A percentile compares a stretch with the other conserved stretches of the same genome.
phyloP scores from a whole-genome alignment of 2,113 vertebrate species.

The Aplodontia rufa region DNA sequence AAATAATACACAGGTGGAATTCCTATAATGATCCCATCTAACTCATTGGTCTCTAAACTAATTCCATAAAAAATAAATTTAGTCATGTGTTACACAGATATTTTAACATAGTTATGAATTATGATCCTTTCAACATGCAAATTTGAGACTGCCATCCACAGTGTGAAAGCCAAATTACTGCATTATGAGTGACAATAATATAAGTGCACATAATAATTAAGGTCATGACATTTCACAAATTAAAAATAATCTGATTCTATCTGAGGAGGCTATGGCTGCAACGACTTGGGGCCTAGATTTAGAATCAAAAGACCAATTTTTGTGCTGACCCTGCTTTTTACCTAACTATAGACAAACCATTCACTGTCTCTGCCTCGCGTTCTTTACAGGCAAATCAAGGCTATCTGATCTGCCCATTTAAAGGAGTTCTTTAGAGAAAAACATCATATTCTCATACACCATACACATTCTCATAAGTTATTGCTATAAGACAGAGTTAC shows the following conservation, averaged over 20 bases:
- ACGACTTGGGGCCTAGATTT: neutral
- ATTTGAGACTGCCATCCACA: neutral
- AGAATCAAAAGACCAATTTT: neutral
- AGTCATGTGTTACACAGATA: neutral
- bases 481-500: neutral
- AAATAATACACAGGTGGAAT: neutral
- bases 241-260: neutral
- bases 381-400: neutral
- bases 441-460: neutral
- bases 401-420: neutral
- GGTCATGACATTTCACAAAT: neutral
- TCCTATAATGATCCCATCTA: neutral
- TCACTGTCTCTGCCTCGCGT: neutral
- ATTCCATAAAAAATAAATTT: slow-evolving; percentile 2
- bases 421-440: neutral
- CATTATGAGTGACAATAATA: neutral
- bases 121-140: neutral
- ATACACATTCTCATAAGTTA: neutral
- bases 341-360: neutral
- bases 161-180: neutral
- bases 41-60: neutral
- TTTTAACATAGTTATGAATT: neutral
- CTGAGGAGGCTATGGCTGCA: neutral
- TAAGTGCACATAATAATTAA: neutral
- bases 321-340: neutral